Evolutionary conservation across 2,113 vertebrate species (phyloP).

Genomic region (Irena cyanogastra): DNA sequence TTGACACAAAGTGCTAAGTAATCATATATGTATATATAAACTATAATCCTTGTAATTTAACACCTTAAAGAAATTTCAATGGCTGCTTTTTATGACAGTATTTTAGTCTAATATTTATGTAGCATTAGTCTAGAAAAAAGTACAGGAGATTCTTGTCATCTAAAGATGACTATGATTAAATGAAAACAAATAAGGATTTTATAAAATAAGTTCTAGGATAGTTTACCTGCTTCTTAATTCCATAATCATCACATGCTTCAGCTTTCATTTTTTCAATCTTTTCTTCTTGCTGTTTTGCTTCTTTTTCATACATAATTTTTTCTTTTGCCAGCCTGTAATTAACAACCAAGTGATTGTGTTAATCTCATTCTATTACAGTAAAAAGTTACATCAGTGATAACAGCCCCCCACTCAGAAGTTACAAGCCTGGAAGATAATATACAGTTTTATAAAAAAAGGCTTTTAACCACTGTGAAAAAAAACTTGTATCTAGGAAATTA

Average conservation of each 20-base stretch:
- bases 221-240: constrained; percentile 90
- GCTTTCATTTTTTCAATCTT: constrained; percentile 88
- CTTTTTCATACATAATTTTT: constrained; percentile 86
- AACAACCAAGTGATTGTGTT: constrained; percentile 30
- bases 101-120: background rate
- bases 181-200: background rate
- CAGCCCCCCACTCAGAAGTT: background rate
- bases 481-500: background rate
- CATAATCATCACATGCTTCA: constrained; percentile 83
- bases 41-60: background rate
- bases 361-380: background rate
- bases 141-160: background rate
- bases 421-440: background rate
- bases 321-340: constrained; percentile 88
- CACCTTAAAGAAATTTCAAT: background rate
- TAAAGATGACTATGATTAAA: background rate
- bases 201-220: background rate
- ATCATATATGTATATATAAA: background rate
- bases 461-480: background rate
- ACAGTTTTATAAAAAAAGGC: background rate
- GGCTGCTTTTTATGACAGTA: background rate
- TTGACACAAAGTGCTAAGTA: background rate
- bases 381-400: background rate
- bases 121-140: background rate
- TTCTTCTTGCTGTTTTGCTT: constrained; percentile 91